phyloP scores from a whole-genome alignment of 2,888 invertebrate genomes.

The Bedellia somnulentella region DNA sequence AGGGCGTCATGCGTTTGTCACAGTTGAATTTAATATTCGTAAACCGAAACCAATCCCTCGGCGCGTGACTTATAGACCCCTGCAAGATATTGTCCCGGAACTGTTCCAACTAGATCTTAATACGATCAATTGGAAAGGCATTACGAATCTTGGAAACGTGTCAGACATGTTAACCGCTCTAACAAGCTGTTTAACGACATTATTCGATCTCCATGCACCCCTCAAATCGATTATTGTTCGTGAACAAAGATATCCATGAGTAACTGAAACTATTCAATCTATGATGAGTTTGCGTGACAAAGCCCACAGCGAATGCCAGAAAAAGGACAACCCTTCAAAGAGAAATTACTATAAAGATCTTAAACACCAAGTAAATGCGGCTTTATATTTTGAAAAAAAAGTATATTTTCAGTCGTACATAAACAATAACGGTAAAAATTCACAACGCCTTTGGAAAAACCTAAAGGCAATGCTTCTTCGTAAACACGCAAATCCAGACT shows the following conservation, averaged over 20 bases:
- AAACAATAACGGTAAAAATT: not conserved
- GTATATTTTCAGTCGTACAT: slow-evolving; percentile 1
- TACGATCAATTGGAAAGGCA: not conserved
- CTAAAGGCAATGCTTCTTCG: not conserved
- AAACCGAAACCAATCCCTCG: not conserved
- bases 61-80: not conserved
- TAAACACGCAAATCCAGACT: not conserved
- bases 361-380: not conserved
- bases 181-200: not conserved
- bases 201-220: slow-evolving; percentile 1
- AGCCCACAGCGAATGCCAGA: not conserved
- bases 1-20: too few relatives aligned
- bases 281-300: slow-evolving; percentile 1
- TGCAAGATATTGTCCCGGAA: not conserved
- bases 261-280: too few relatives aligned
- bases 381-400: not conserved
- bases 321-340: not conserved
- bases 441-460: too few relatives aligned
- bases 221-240: not conserved
- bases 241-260: not conserved
- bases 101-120: too few relatives aligned
- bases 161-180: not conserved
- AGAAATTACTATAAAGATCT: not conserved
- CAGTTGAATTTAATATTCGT: not conserved
- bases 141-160: not conserved